Evolutionary conservation across 2,888 invertebrate species (phyloP).

Genomic region (Drosophila kuntzei): DNA sequence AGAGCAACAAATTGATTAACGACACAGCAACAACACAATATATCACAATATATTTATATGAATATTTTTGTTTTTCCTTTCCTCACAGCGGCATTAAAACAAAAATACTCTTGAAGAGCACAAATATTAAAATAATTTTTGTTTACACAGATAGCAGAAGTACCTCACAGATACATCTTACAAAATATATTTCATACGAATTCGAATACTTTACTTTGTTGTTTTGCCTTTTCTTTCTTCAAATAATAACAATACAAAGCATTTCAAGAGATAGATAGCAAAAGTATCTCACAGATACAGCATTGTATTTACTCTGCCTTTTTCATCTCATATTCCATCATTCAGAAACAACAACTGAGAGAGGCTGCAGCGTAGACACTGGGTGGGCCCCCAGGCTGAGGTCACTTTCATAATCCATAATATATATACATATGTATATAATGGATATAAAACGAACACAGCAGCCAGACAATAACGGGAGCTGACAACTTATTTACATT

Average conservation of each 20-base stretch:
- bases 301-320: neutral
- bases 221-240: neutral
- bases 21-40: neutral
- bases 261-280: neutral
- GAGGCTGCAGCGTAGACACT: neutral
- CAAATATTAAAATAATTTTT: conserved; percentile 7
- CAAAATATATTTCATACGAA: neutral
- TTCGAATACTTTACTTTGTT: neutral
- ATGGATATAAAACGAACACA: conserved; percentile 10
- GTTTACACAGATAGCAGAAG: conserved; percentile 2
- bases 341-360: neutral
- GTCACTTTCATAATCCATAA: conserved; percentile 54
- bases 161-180: neutral
- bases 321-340: neutral
- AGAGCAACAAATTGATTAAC: neutral
- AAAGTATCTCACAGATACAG: conserved; percentile 20
- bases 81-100: neutral
- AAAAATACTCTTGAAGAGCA: neutral
- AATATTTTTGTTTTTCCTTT: neutral
- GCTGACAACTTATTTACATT: conserved; percentile 14
- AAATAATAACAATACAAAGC: neutral
- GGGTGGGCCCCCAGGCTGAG: conserved; percentile 16
- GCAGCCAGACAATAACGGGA: conserved; percentile 34
- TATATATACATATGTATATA: conserved; percentile 20
- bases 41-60: neutral